A percentile compares a stretch with the other conserved stretches of the same genome.
These are phyloP conservation scores for Microplitis manilae DNA, from an alignment of 2,888 invertebrate genomes.

Conservation along the genomic window DNA sequence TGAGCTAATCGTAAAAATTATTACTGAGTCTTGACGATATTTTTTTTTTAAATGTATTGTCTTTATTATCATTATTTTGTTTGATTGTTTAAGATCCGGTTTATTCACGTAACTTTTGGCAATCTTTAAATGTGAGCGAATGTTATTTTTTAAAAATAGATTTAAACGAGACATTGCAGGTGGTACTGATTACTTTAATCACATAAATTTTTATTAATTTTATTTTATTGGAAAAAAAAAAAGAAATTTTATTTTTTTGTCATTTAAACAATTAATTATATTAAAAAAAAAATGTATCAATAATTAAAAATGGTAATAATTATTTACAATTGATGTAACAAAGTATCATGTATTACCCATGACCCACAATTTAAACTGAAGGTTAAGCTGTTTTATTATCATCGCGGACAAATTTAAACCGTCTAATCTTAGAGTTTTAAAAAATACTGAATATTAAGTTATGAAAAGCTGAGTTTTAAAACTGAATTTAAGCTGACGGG, in stretches of 20 bases:
- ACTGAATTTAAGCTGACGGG: too few species aligned
- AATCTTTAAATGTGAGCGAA: conserved; percentile 4
- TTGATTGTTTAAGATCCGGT: neutral
- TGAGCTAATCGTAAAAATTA: too few species aligned
- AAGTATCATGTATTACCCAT: conserved; percentile 12
- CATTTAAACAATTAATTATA: neutral
- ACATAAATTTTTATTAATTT: neutral
- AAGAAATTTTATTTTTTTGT: neutral
- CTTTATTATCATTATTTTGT: neutral
- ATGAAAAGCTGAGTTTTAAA: too few species aligned
- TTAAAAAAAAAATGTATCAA: neutral
- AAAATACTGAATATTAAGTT: neutral
- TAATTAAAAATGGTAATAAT: neutral
- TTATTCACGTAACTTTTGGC: conserved; percentile 16
- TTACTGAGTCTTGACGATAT: too few species aligned
- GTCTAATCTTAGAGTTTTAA: neutral
- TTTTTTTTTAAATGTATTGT: neutral
- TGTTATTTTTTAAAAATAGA: conserved; percentile 14
- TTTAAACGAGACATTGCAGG: conserved; percentile 3
- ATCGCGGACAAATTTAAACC: conserved; percentile 3
- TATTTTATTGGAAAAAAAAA: neutral
- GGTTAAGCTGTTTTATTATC: conserved; percentile 8
- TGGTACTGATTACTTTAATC: neutral
- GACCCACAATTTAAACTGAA: conserved; percentile 23
- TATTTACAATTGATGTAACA: neutral